phyloP scores from a whole-genome alignment of 2,113 vertebrate species.

The Megaceryle maxima region DNA sequence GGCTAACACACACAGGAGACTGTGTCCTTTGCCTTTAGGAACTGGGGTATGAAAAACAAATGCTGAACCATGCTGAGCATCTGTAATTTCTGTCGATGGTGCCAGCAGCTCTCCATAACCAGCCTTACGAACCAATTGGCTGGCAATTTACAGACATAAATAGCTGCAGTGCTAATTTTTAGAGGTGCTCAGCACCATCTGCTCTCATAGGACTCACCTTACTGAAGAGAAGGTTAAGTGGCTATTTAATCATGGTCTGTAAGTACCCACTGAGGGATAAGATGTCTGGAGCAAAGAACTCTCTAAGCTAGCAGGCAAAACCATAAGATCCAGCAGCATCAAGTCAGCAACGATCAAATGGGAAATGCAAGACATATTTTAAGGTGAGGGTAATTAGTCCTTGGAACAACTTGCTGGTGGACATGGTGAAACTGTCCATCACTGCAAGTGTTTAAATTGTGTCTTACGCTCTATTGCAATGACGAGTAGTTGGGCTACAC shows the following conservation, averaged over 20 bases:
- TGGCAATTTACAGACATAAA: neutral
- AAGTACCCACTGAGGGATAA: constrained; percentile 55
- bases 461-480: neutral
- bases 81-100: neutral
- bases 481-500: neutral
- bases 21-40: neutral
- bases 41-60: neutral
- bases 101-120: neutral
- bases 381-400: constrained; percentile 17
- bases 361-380: neutral
- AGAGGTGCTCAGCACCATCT: constrained; percentile 61
- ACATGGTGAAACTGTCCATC: neutral
- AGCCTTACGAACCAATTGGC: neutral
- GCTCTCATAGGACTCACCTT: constrained; percentile 36
- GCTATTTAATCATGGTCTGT: constrained; percentile 63
- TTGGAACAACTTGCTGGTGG: neutral
- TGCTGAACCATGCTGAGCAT: neutral
- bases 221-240: constrained; percentile 57
- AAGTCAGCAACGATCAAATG: constrained; percentile 25
- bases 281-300: constrained; percentile 31
- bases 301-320: neutral
- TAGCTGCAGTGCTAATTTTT: constrained; percentile 35
- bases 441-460: neutral
- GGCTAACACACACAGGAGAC: neutral
- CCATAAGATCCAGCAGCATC: neutral